These are phyloP conservation scores for Naja naja DNA, from an alignment of 2,113 vertebrate genomes.

Conservation along the genomic window DNA sequence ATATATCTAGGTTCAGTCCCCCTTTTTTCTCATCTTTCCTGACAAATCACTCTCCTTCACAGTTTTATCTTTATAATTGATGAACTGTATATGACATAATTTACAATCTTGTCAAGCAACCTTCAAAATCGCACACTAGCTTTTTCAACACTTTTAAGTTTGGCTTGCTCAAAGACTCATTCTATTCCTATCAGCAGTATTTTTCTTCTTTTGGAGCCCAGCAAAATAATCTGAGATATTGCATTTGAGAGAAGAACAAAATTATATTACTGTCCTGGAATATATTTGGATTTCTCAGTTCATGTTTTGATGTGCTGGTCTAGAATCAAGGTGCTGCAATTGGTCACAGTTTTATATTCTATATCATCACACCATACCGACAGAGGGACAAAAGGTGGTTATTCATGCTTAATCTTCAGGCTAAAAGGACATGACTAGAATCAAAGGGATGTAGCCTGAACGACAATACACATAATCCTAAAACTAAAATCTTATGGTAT, in stretches of 20 bases:
- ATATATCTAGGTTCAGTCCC: conserved; percentile 57
- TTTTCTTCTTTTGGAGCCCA: background rate
- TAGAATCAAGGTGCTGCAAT: background rate
- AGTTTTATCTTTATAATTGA: conserved; percentile 58
- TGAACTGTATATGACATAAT: conserved; percentile 47
- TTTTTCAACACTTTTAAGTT: background rate
- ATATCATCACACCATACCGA: background rate
- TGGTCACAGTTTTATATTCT: background rate
- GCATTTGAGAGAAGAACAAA: background rate
- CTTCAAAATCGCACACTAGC: conserved; percentile 49
- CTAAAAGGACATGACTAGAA: background rate
- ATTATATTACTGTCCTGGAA: conserved; percentile 4
- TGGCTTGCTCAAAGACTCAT: background rate
- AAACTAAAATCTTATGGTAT: too few species aligned
- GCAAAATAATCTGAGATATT: background rate
- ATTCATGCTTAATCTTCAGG: background rate
- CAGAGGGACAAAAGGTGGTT: background rate
- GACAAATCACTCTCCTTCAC: conserved; percentile 62
- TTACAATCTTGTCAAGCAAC: conserved; percentile 47
- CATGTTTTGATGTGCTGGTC: background rate
- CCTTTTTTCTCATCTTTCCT: conserved; percentile 56
- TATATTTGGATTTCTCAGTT: conserved; percentile 4
- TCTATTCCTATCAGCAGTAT: background rate
- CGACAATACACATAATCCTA: background rate
- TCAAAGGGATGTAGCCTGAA: background rate